phyloP scores from a whole-genome alignment of 2,888 invertebrate species.

The Drosophila bunnanda region DNA sequence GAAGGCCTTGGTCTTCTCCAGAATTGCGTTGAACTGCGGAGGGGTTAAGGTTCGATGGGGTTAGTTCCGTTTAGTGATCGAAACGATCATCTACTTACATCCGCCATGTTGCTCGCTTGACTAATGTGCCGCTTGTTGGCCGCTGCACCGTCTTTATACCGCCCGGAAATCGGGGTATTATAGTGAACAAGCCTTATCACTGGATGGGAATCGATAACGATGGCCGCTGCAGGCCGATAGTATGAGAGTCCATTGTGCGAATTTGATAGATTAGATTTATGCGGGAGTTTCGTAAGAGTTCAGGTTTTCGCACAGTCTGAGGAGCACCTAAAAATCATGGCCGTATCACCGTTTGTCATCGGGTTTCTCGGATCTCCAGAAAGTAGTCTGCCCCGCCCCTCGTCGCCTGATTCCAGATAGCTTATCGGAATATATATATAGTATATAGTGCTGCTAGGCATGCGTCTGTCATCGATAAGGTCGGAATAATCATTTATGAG shows the following conservation, averaged over 20 bases:
- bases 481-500: constrained; percentile 34
- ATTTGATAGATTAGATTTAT: constrained; percentile 36
- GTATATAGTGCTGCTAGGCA: constrained; percentile 44
- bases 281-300: constrained; percentile 42
- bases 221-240: constrained; percentile 32
- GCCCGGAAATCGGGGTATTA: constrained; percentile 21
- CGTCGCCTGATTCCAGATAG: constrained; percentile 12
- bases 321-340: constrained; percentile 11
- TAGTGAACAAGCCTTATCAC: constrained; percentile 22
- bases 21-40: constrained; percentile 62
- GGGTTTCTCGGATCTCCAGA: constrained; percentile 25
- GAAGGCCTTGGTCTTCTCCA: constrained; percentile 87
- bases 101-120: constrained; percentile 52
- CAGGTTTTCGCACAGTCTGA: constrained; percentile 9
- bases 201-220: constrained; percentile 25
- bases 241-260: constrained; percentile 37
- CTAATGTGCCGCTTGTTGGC: constrained; percentile 56
- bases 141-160: constrained; percentile 57
- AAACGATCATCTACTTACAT: constrained; percentile 54
- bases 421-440: constrained; percentile 46
- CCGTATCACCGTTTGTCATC: constrained; percentile 30
- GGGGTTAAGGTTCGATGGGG: neutral
- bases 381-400: constrained; percentile 23
- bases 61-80: neutral
- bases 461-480: constrained; percentile 49